Base-by-base conservation (phyloP, 2,113 vertebrate genomes). In the Channa maculata region DNA sequence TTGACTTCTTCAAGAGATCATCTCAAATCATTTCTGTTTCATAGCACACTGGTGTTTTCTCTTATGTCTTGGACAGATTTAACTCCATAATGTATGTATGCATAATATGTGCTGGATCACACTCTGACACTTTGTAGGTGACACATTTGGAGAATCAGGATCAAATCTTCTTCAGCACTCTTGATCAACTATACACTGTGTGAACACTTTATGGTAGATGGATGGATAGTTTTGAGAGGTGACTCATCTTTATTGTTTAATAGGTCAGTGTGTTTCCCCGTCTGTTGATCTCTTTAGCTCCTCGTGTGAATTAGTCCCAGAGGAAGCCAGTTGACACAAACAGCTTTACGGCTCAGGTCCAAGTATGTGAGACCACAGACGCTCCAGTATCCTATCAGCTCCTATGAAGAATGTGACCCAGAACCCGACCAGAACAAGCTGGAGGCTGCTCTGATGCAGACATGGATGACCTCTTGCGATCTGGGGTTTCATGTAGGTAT, bases 311-410 rank as follows among this genome's bases (percentile, higher is more conserved):
- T 83, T 77, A 76, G 70, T 64, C 44, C 37, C 51, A 0, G 7
- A 75, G 78, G 83, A 89, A 85, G 71, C 45, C 15, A 67, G 44
- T 43, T 15, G 13, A 60, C 45, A 66, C 77, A 52, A 87, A 84
- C 62, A 68, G 84, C 57, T 89, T 87, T 89, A 53, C 44, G 43
- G 86, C 74, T 83, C 77, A 79, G 41, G 59, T 66, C 65, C 79
- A 62, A 79, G 61, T 71, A 71, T 61, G 74, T 39, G 6, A 48
- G 70, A 84, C 61, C 65, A 77, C 43, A 60, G 62, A 72, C 1
- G 5, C 48, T 15, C 41, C 46, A 45, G 24, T 69, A 53, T 53
- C 62, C 14, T 48, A 63, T 65, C 13, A 9, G 44, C 41, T 13
- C 71, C 24, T 24, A 24, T 41, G 52, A 52, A 50, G 8, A 49